These are phyloP conservation scores for Ctena decussata DNA, from an alignment of 2,888 invertebrate species.

Conservation along the genomic window DNA sequence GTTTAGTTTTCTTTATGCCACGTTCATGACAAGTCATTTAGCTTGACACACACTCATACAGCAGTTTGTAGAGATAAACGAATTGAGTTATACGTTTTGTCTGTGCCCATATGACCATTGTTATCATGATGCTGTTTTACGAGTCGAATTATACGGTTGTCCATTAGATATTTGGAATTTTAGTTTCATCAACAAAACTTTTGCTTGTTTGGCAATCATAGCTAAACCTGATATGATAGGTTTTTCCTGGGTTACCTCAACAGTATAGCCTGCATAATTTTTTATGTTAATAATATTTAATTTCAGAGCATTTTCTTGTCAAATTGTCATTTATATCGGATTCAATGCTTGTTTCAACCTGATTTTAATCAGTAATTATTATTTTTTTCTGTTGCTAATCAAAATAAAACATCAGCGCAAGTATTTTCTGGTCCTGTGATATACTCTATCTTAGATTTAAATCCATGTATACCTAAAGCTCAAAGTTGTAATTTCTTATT, in stretches of 20 bases:
- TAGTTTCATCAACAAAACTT: neutral
- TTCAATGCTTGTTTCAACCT: no score
- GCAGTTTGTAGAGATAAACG: conserved; percentile 18
- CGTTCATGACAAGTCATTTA: neutral
- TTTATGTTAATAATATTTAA: no score
- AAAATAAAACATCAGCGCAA: conserved; percentile 35
- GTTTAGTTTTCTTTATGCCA: neutral
- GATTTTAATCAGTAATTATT: no score
- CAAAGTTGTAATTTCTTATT: no score
- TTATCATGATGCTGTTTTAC: conserved; percentile 29
- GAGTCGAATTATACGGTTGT: no score
- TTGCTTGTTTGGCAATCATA: neutral
- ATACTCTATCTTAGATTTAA: conserved; percentile 48
- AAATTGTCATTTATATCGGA: no score
- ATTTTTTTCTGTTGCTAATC: no score
- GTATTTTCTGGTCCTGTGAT: conserved; percentile 32
- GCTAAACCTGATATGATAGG: neutral
- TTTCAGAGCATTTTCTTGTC: no score
- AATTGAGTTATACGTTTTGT: conserved; percentile 40
- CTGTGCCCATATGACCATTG: conserved; percentile 30
- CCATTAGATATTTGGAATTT: neutral
- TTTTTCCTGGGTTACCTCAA: neutral
- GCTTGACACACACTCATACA: neutral
- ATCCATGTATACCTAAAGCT: conserved; percentile 29
- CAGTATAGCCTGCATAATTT: neutral